Evolutionary conservation across 2,888 invertebrate species (phyloP).

Genomic region (Dryomyza anilis): DNA sequence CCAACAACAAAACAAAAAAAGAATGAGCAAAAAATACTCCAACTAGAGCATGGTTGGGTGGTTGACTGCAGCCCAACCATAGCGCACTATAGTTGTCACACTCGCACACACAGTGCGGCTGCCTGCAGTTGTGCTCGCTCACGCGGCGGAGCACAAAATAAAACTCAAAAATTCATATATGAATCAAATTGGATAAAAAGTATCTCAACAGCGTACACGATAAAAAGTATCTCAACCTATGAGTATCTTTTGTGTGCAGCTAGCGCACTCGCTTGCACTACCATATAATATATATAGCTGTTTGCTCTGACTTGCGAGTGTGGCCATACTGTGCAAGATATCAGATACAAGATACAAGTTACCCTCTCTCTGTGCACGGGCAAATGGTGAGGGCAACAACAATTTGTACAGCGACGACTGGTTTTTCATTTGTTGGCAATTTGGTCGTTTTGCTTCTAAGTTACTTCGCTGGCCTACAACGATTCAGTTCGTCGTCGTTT

Average conservation of each 20-base stretch:
- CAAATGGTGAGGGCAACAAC: too few species aligned
- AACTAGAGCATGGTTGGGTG: neutral
- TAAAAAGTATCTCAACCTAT: conserved; percentile 16
- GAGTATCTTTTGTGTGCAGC: conserved; percentile 14
- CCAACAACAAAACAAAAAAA: conserved; percentile 12
- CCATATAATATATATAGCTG: neutral
- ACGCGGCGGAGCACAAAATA: neutral
- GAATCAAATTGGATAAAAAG: conserved; percentile 14
- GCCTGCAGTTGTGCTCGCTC: neutral
- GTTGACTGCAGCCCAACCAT: neutral
- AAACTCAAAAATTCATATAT: conserved; percentile 16
- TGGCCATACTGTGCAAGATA: conserved; percentile 2
- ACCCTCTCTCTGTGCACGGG: neutral
- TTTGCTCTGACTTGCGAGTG: neutral
- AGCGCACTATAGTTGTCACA: too few species aligned
- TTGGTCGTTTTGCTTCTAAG: conserved; percentile 40
- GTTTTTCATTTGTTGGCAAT: conserved; percentile 26
- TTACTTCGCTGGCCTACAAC: conserved; percentile 48
- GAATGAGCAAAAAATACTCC: neutral
- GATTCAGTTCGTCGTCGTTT: conserved; percentile 62
- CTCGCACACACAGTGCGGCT: too few species aligned
- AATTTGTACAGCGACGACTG: neutral
- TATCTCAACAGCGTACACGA: too few species aligned
- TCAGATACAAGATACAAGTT: conserved; percentile 9
- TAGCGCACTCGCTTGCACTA: neutral